A percentile compares a stretch with the other conserved stretches of the same genome.
Conservation (phyloP, 2,888 invertebrate genomes). For the Metellina segmentata region DNA sequence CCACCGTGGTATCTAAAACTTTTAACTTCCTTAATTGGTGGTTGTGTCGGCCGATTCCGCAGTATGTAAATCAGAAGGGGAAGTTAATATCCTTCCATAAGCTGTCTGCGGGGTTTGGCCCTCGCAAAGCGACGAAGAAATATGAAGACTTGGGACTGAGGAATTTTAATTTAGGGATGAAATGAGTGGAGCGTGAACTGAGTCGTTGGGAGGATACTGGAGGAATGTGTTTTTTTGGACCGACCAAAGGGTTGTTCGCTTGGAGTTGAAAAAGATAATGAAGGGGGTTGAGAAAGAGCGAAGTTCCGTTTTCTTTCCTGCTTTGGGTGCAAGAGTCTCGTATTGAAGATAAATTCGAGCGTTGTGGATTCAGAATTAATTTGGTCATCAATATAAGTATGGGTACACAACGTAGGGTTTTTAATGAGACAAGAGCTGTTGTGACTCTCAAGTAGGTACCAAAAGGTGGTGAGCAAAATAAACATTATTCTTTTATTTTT, state of each 20-base stretch:
- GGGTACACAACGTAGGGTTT: no score
- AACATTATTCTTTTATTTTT: no score
- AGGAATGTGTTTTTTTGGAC: not conserved
- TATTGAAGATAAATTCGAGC: no score
- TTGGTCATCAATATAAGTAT: no score
- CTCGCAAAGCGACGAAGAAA: not conserved
- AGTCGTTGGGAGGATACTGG: not conserved
- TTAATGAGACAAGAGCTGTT: no score
- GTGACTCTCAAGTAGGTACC: no score
- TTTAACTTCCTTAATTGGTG: slow-evolving; percentile 49
- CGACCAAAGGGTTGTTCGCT: not conserved
- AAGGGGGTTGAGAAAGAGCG: not conserved
- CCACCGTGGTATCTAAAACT: slow-evolving; percentile 22
- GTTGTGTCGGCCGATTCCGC: slow-evolving; percentile 8
- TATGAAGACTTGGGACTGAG: not conserved
- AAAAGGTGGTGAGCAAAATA: no score
- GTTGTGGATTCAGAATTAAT: no score
- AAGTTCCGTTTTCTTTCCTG: no score
- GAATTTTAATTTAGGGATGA: slow-evolving; percentile 33
- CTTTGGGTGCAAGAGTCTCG: no score
- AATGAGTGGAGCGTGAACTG: not conserved
- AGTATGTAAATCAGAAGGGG: slow-evolving; percentile 50
- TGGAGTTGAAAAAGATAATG: no score
- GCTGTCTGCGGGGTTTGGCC: slow-evolving; percentile 31
- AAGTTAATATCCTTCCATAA: slow-evolving; percentile 23